A percentile compares a stretch with the other conserved stretches of the same genome.
phyloP scores from a whole-genome alignment of 2,113 vertebrate genomes.

The Hiodon tergisus region DNA sequence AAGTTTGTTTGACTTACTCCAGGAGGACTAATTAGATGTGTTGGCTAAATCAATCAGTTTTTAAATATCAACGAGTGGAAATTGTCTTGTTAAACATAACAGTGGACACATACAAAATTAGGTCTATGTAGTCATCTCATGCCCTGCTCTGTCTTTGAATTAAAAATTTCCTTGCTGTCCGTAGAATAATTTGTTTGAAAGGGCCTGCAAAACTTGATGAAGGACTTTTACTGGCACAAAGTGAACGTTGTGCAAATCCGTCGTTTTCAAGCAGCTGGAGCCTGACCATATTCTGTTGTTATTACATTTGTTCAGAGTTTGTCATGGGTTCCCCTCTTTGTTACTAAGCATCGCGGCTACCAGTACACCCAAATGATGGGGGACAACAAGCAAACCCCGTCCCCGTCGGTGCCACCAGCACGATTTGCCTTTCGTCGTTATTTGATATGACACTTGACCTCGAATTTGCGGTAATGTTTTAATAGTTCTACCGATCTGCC shows the following conservation, averaged over 20 bases:
- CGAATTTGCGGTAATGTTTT: background rate
- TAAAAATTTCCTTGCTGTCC: no score
- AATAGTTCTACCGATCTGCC: slow-evolving; percentile 11
- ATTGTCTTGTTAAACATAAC: no score
- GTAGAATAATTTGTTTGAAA: background rate
- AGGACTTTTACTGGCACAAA: background rate
- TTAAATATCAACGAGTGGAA: no score
- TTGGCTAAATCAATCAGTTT: no score
- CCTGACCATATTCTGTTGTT: no score
- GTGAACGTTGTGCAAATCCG: background rate
- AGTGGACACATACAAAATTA: no score
- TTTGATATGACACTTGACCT: slow-evolving; percentile 4
- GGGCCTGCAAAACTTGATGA: background rate
- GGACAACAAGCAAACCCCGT: background rate
- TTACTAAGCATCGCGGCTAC: background rate
- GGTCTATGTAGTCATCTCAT: no score
- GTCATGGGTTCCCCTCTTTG: no score
- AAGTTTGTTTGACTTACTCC: no score
- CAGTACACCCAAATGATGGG: background rate
- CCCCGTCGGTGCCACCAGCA: background rate
- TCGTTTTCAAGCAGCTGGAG: background rate
- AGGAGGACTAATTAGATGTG: no score
- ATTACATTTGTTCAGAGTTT: no score
- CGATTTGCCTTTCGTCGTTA: slow-evolving; percentile 8
- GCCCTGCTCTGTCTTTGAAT: no score